Percentiles rank a stretch among this genome's conserved stretches.
Evolutionary conservation across 2,797 vertebrate species (phyloP).

Genomic region (Acrossocheilus fasciatus): DNA sequence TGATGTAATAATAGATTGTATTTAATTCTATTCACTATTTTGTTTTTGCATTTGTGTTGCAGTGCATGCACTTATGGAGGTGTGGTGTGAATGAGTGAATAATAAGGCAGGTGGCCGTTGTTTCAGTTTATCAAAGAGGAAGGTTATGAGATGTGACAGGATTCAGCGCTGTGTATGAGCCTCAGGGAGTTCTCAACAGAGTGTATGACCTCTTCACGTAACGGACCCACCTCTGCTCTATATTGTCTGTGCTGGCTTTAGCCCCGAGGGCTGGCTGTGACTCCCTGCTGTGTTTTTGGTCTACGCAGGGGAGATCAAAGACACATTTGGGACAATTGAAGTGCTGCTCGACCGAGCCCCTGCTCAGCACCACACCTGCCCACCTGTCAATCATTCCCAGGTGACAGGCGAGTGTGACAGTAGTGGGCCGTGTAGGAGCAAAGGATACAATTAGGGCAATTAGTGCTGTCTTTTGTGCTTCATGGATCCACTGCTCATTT

Average conservation of each 20-base stretch:
- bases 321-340: slow-evolving; percentile 85
- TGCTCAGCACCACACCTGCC: slow-evolving; percentile 59
- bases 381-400: slow-evolving; percentile 74
- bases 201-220: slow-evolving; percentile 55
- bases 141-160: slow-evolving; percentile 61
- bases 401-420: slow-evolving; percentile 59
- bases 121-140: slow-evolving; percentile 53
- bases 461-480: slow-evolving; percentile 22
- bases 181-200: slow-evolving; percentile 47
- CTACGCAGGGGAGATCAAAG: slow-evolving; percentile 90
- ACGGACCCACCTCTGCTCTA: slow-evolving; percentile 59
- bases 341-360: slow-evolving; percentile 72
- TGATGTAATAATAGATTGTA: background rate
- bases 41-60: background rate
- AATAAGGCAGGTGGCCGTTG: slow-evolving; percentile 34
- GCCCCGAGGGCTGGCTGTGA: slow-evolving; percentile 79
- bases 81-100: slow-evolving; percentile 16
- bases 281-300: slow-evolving; percentile 82
- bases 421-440: slow-evolving; percentile 11
- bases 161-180: slow-evolving; percentile 46
- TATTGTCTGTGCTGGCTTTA: slow-evolving; percentile 72
- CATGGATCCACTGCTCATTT: slow-evolving; percentile 49
- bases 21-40: background rate
- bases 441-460: slow-evolving; percentile 42
- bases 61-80: slow-evolving; percentile 6